Base-by-base conservation (phyloP, 2,797 vertebrate species). In the Lithobates sylvaticus region DNA sequence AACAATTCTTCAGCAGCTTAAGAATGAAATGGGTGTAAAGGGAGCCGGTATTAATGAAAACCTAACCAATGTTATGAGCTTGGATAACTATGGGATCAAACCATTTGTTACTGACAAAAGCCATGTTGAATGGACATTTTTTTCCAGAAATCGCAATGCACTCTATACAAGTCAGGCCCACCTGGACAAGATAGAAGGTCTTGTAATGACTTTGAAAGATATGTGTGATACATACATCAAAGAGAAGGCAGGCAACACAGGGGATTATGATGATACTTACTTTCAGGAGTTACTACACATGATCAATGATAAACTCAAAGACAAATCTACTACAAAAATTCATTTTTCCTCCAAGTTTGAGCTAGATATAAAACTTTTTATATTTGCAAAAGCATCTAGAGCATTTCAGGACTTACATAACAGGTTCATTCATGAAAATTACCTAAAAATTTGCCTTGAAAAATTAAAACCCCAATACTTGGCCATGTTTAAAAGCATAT, bases 331-430 rank as follows among this genome's bases (percentile, higher is more conserved):
- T 4, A 8, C 34, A 50, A 54, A 80, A 21, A 27, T 81, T 6
- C 9, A 34, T 6, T 10, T 29, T 36, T 50, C 65, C 12, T 1
- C 42, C 15, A 18, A 23, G n/a, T 81, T 81, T 71, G 65, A 71
- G 10, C 2, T 81, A 34, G 93, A 95, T 83, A 87, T 95, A 16
- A 95, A 95, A 87, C 86, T 93, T 13, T 88, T 92, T 73, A 86
- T 96, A 54, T 95, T 94, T 79, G 89, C 88, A 1, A 81, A 82
- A 78, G 92, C 93, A 29, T 92, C 91, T 76, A 64, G 88, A 36
- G 91, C 92, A 34, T 94, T 95, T 88, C 93, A 94, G 84, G 90
- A 90, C 77, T 86, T 94, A 42, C 92, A 93, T 65, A 88, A 94
- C 13, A 89, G 81, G 69, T 93, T 89, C 81, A 89, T 88, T 6